Evolutionary conservation across 2,113 vertebrate genomes (phyloP), one percentile per base, ranked within the genome.

Genomic region (Tapirus terrestris): DNA sequence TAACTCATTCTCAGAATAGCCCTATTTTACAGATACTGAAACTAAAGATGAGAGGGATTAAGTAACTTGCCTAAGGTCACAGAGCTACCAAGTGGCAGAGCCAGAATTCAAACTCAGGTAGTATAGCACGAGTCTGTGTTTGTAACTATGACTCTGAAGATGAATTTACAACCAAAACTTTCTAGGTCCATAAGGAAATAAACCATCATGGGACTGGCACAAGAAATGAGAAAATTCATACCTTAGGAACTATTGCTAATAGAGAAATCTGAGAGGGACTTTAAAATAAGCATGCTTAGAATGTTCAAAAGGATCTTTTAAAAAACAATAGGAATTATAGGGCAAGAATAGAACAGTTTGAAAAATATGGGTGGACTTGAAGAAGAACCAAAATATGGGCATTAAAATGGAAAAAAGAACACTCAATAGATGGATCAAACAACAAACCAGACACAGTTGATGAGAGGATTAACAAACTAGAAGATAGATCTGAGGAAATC

Each of bases 231-330:
- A 94, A 36, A 92, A 92, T 87, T 92, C n/a, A 89, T 16, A 75
- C 36, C 53, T 43, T 85, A 61, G 61, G 39, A 87, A 67, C 33
- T 25, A 58, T 21, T 75, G 56, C 68, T 87, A 83, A 96, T n/a
- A 91, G 17, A 75, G 65, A 93, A 79, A 91, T 58, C 63, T 68
- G 48, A 94, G 90, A 79, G 31, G 56, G 63, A 58, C 48, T 93
- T 92, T 67, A 93, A 92, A 90, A 60, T 92, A 70, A 87, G n/a
- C n/a, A 73, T 39, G 45, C 43, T 77, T 88, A 48, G 39, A 91
- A 76, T 89, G 43, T 65, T 81, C 67, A 72, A 92, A 93, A 81
- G 48, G 13, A 5, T 33, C 72, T 70, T 77, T 87, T 0, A 12
- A 36, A 95, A 91, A 68, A 12, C 48, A 81, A 45, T 51, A 79